phyloP scores from a whole-genome alignment of 1,140 invertebrate species.

The Scaptomyza pallida region DNA sequence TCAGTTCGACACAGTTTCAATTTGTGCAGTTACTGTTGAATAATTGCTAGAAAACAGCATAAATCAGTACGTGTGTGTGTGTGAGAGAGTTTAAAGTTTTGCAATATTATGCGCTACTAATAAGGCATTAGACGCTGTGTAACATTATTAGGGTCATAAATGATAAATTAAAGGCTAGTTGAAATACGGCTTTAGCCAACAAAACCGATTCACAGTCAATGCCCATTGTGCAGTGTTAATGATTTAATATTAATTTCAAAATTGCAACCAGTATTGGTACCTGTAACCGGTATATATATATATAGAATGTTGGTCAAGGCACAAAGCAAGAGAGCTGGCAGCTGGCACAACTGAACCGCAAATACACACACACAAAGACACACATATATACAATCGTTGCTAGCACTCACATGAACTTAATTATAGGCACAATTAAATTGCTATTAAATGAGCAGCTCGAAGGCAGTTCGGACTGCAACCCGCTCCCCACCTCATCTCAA shows the following conservation, averaged over 20 bases:
- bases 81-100: slow-evolving; percentile 35
- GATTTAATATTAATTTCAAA: slow-evolving; percentile 55
- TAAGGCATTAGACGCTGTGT: slow-evolving; percentile 30
- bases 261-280: slow-evolving; percentile 19
- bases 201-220: slow-evolving; percentile 2
- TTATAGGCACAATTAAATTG: slow-evolving; percentile 59
- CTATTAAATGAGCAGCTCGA: slow-evolving; percentile 49
- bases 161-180: slow-evolving; percentile 30
- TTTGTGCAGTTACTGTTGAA: slow-evolving; percentile 44
- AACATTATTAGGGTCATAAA: slow-evolving; percentile 1
- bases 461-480: background rate
- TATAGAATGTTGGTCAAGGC: background rate
- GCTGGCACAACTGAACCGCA: slow-evolving; percentile 14
- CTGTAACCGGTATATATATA: too few species aligned
- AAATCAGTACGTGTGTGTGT: slow-evolving; percentile 57
- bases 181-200: too few species aligned
- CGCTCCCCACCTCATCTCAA: too few species aligned
- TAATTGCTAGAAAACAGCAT: slow-evolving; percentile 65
- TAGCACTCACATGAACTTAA: slow-evolving; percentile 21
- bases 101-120: slow-evolving; percentile 21
- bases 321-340: background rate
- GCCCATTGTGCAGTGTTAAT: slow-evolving; percentile 44
- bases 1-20: slow-evolving; percentile 69
- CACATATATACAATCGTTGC: background rate
- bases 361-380: slow-evolving; percentile 4